Evolutionary conservation across 2,797 vertebrate species (phyloP).

Genomic region (Furcifer pardalis): DNA sequence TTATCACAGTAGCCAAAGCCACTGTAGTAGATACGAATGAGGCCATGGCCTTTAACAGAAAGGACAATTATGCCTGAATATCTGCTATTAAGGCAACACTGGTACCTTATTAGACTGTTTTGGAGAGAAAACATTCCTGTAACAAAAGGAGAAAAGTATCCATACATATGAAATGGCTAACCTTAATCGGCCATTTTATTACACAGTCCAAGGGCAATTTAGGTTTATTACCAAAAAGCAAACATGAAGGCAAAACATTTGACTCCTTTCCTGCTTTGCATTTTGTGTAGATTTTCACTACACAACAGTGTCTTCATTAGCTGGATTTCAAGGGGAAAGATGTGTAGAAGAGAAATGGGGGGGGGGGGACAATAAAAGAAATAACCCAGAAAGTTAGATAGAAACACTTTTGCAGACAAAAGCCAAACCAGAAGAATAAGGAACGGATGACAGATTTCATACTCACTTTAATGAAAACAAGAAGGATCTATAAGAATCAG

Average conservation of each 20-base stretch:
- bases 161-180: not conserved
- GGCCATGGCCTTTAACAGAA: constrained; percentile 39
- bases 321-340: not conserved
- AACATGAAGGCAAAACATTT: not conserved
- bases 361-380: too few relatives aligned
- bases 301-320: not conserved
- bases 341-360: too few relatives aligned
- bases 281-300: not conserved
- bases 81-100: not conserved
- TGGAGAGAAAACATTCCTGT: constrained; percentile 6
- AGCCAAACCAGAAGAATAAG: too few relatives aligned
- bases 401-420: too few relatives aligned
- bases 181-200: not conserved
- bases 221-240: not conserved
- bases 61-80: not conserved
- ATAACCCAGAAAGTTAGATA: too few relatives aligned
- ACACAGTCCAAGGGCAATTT: not conserved
- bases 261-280: not conserved
- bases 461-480: too few relatives aligned
- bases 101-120: rapidly evolving
- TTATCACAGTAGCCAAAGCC: not conserved
- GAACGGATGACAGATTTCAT: too few relatives aligned
- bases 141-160: not conserved
- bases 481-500: too few relatives aligned
- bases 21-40: not conserved